Conservation (phyloP, 1,140 invertebrate species). For the Meteorus sp. region DNA sequence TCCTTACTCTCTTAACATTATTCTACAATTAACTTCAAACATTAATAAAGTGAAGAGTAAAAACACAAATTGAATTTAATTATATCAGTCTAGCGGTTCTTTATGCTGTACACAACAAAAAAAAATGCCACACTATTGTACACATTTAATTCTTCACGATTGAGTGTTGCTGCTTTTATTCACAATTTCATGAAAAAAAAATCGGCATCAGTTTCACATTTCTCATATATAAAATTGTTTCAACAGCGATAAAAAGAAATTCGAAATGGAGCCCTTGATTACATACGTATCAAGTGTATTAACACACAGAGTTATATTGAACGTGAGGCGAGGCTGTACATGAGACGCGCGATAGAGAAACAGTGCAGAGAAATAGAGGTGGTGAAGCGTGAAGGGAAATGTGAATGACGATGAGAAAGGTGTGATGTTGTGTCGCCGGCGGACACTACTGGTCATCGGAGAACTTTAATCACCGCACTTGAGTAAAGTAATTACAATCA, state of each 20-base stretch:
- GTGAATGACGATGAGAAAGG: background rate
- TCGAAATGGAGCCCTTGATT: constrained; percentile 41
- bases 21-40: background rate
- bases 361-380: background rate
- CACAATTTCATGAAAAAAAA: constrained; percentile 17
- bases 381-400: background rate
- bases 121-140: background rate
- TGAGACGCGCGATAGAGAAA: background rate
- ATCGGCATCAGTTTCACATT: constrained; percentile 18
- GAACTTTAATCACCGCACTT: constrained; percentile 58
- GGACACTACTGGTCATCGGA: constrained; percentile 41
- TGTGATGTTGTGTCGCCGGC: constrained; percentile 13
- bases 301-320: constrained; percentile 13
- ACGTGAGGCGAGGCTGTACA: constrained; percentile 2
- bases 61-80: background rate
- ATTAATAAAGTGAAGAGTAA: background rate
- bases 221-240: constrained; percentile 22
- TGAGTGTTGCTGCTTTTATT: constrained; percentile 17
- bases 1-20: background rate
- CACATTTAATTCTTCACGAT: constrained; percentile 8
- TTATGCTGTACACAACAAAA: too few species aligned
- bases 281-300: constrained; percentile 19
- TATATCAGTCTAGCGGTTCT: too few species aligned
- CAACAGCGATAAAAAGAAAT: constrained; percentile 33
- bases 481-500: constrained; percentile 60